Conservation (phyloP, 2,113 vertebrate genomes). For the Phaethornis superciliosus region DNA sequence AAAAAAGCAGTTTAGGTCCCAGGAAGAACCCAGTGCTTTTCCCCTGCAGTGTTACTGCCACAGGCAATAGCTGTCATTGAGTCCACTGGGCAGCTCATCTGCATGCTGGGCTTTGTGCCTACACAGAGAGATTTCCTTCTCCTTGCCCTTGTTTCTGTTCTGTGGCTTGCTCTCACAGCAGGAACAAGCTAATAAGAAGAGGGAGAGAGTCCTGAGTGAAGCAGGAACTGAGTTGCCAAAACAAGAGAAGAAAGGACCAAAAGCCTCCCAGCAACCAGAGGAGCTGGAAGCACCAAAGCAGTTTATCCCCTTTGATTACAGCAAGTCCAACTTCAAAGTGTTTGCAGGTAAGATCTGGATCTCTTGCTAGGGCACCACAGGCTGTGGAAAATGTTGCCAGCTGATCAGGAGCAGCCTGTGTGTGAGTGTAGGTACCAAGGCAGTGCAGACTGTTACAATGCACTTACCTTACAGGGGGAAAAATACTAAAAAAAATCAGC, state of each 20-base stretch:
- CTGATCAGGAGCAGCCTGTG: background rate
- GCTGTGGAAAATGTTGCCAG: background rate
- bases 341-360: slow-evolving; percentile 84
- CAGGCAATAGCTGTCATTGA: background rate
- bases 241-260: slow-evolving; percentile 82
- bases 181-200: slow-evolving; percentile 81
- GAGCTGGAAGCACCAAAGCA: slow-evolving; percentile 53
- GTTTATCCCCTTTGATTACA: slow-evolving; percentile 93
- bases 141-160: background rate
- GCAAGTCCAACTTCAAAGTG: slow-evolving; percentile 87
- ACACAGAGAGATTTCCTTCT: background rate
- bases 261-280: slow-evolving; percentile 67
- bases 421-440: background rate
- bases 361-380: background rate
- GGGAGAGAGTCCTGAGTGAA: slow-evolving; percentile 76
- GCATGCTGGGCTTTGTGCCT: background rate
- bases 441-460: background rate
- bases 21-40: background rate
- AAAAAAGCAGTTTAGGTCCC: background rate
- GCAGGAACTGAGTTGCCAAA: slow-evolving; percentile 70
- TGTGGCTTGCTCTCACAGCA: slow-evolving; percentile 53
- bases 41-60: fast-evolving
- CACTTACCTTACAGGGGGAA: background rate
- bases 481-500: background rate
- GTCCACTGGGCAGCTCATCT: background rate